phyloP scores from a whole-genome alignment of 2,113 vertebrate species.

The Mastomys coucha region DNA sequence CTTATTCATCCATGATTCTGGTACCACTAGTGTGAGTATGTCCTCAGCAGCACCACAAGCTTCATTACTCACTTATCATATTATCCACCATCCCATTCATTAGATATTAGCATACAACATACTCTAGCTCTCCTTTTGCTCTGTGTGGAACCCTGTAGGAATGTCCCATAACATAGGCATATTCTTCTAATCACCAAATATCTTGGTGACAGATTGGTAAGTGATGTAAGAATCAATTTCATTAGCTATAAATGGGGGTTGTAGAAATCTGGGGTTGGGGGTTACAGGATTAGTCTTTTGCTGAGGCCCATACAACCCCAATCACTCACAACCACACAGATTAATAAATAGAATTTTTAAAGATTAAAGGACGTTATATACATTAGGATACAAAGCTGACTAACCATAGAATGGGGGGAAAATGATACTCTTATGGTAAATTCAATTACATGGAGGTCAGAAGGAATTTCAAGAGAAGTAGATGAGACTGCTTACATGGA shows the following conservation, averaged over 20 bases:
- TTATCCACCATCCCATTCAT: not conserved
- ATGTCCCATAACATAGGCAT: not conserved
- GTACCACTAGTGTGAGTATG: not conserved
- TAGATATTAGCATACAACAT: not conserved
- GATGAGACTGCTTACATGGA: not conserved
- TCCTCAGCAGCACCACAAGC: not conserved
- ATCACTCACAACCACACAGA: too few relatives aligned
- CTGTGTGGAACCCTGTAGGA: not conserved
- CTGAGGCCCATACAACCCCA: not conserved
- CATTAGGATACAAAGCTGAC: not conserved
- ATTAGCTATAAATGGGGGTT: rapidly evolving
- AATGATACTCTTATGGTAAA: not conserved
- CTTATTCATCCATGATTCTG: not conserved
- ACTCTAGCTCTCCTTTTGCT: not conserved
- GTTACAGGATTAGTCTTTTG: not conserved
- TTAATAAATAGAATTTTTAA: not conserved
- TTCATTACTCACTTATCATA: not conserved
- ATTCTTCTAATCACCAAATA: not conserved
- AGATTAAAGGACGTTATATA: rapidly evolving
- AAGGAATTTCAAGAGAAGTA: not conserved
- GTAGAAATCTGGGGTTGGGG: not conserved
- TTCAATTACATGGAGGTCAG: not conserved
- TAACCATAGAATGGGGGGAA: not conserved
- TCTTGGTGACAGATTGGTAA: not conserved
- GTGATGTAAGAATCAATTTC: not conserved